Evolutionary conservation across 2,888 invertebrate genomes (phyloP), one percentile per base, ranked within the genome.

Genomic region (Epiblema foenella): DNA sequence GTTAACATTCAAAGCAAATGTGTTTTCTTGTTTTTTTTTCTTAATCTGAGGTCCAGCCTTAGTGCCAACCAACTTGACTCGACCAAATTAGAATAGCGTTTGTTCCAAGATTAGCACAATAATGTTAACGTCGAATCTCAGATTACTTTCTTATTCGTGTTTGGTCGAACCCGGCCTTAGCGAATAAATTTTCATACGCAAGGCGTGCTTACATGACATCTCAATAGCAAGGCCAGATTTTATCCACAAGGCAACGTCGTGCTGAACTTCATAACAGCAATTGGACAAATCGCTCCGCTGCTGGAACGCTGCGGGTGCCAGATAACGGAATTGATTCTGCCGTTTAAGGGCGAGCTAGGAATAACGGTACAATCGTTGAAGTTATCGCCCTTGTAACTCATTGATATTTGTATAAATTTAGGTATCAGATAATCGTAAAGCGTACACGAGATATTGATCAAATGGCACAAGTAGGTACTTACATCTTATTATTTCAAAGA

Each of bases 281-380:
- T 65, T 66, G 46, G 54, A 59, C 20, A 60, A 65, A 54, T 65
- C 52, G 58, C 39, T 59, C 11, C 64, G 51, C 39, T 69, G 18
- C 57, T 69, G 29, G 51, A 51, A 15, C 57, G 51, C 70, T 70
- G 70, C 59, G 65, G 59, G 59, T 24, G 37, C 33, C 65, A 60
- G 70, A 70, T 70, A 70, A 60, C 42, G 46, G 46, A 59, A 70
- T 66, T 70, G 70, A 70, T 60, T 70, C 51, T 56, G 39, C 12
- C 51, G 67, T 67, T 67, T 58, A 37, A 49, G 65, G 65, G 24
- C 37, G 18, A 60, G 39, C 15, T n/a, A 29, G 33, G 10, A 39
- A 39, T 18, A 39, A 20, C 51, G 33, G 33, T 18, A 20, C 33
- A 51, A 54, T 49, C 10, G 24, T 20, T 33, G 5, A 33, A 29